These are phyloP conservation scores for Macrotus californicus DNA, from an alignment of 2,113 vertebrate species.

Conservation along the genomic window DNA sequence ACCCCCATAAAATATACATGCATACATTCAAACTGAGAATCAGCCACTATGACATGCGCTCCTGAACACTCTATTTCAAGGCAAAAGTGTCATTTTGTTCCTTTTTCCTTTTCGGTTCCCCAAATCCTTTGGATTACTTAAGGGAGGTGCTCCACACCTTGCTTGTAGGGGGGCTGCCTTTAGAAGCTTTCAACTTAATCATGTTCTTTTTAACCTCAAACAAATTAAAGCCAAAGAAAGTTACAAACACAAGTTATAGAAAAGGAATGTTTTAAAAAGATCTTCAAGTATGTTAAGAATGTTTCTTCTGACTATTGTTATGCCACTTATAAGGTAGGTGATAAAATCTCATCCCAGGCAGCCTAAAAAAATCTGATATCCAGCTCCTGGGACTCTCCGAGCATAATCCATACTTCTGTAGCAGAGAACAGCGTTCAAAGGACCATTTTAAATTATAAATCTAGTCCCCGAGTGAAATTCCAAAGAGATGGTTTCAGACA, in stretches of 20 bases:
- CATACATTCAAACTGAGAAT: slow-evolving; percentile 16
- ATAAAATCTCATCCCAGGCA: not conserved
- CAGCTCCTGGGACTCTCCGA: not conserved
- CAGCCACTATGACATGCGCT: not conserved
- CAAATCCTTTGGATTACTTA: slow-evolving; percentile 38
- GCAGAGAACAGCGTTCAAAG: not conserved
- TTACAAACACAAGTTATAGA: slow-evolving; percentile 12
- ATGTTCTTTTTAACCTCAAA: not conserved
- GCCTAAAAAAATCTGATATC: not conserved
- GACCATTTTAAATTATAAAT: slow-evolving; percentile 39
- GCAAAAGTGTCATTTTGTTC: slow-evolving; percentile 16
- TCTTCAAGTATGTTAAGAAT: not conserved
- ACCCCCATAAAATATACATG: not conserved
- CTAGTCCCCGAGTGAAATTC: slow-evolving; percentile 31
- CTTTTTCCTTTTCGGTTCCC: not conserved
- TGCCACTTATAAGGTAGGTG: not conserved
- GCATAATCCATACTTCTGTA: not conserved
- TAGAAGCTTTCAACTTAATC: slow-evolving; percentile 9
- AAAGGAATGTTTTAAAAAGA: not conserved
- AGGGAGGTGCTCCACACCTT: not conserved
- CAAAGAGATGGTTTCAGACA: slow-evolving; percentile 42
- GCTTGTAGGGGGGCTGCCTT: not conserved
- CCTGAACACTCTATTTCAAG: slow-evolving; percentile 33
- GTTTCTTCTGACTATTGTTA: slow-evolving; percentile 39
- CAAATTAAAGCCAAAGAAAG: slow-evolving; percentile 31